A percentile compares a stretch with the other conserved stretches of the same genome.
These are phyloP conservation scores for Chionodraco myersi DNA, from an alignment of 2,113 vertebrate species.

Conservation along the genomic window DNA sequence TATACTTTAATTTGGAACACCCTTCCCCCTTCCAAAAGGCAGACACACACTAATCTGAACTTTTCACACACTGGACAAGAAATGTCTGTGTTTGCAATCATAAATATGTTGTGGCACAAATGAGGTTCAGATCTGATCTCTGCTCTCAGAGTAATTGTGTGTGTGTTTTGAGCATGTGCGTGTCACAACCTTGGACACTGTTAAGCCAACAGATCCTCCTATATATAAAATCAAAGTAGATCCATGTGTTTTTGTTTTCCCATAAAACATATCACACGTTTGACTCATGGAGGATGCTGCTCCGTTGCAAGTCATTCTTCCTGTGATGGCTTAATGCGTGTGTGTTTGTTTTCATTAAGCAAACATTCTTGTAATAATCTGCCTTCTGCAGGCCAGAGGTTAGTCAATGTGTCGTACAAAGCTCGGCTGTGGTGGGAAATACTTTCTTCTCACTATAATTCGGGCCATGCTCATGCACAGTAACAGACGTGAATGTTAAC, in stretches of 20 bases:
- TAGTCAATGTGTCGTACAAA: conserved; percentile 40
- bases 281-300: conserved; percentile 57
- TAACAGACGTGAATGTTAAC: conserved; percentile 52
- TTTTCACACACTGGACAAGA: conserved; percentile 29
- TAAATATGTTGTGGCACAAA: conserved; percentile 47
- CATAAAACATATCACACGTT: conserved; percentile 56
- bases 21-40: not conserved
- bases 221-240: conserved; percentile 53
- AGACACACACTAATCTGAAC: not conserved
- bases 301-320: conserved; percentile 42
- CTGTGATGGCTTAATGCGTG: conserved; percentile 56
- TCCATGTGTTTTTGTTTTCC: conserved; percentile 59
- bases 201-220: conserved; percentile 45
- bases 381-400: conserved; percentile 57
- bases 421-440: conserved; percentile 31
- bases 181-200: conserved; percentile 14
- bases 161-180: conserved; percentile 2
- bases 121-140: conserved; percentile 37
- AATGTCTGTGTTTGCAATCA: conserved; percentile 24
- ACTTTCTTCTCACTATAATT: conserved; percentile 41
- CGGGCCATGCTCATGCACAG: conserved; percentile 19
- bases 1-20: conserved; percentile 43
- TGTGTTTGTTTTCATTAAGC: conserved; percentile 64
- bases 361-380: conserved; percentile 55
- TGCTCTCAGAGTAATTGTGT: not conserved